Percentiles rank a stretch among this genome's conserved stretches.
Conservation (phyloP, 1,140 invertebrate genomes). For the Tribolium castaneum region DNA sequence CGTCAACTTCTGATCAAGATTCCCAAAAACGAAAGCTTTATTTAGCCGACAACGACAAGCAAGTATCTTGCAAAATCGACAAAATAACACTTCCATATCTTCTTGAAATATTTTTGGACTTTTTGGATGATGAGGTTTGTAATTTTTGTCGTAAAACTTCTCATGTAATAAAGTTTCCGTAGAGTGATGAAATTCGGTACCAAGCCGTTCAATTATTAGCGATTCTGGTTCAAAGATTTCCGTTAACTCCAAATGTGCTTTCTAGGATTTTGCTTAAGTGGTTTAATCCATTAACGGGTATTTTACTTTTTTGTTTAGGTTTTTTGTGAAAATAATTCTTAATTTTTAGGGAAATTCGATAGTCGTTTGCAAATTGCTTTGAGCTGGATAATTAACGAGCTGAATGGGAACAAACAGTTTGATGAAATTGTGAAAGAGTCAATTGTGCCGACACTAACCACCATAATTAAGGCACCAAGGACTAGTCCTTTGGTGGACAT, state of each 20-base stretch:
- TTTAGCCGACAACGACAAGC: slow-evolving; percentile 18
- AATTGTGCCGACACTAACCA: slow-evolving; percentile 72
- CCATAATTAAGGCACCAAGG: slow-evolving; percentile 69
- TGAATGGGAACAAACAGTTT: slow-evolving; percentile 2
- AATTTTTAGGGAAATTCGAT: slow-evolving; percentile 41
- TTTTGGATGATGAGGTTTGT: slow-evolving; percentile 56
- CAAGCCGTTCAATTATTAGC: slow-evolving; percentile 37
- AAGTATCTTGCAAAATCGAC: slow-evolving; percentile 11
- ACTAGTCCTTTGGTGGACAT: slow-evolving; percentile 72
- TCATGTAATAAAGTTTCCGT: slow-evolving; percentile 12
- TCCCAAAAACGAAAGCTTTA: slow-evolving; percentile 41
- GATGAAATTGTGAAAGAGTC: slow-evolving; percentile 70
- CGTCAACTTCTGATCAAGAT: neutral
- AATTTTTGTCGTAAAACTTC: slow-evolving; percentile 22
- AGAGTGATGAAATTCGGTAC: slow-evolving; percentile 48
- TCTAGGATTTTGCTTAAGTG: slow-evolving; percentile 52
- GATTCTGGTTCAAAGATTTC: slow-evolving; percentile 45
- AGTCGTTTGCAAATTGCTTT: slow-evolving; percentile 43
- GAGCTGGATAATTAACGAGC: slow-evolving; percentile 43
- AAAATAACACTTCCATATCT: slow-evolving; percentile 43
- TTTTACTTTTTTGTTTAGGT: neutral
- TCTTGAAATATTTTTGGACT: slow-evolving; percentile 53
- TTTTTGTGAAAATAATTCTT: slow-evolving; percentile 19
- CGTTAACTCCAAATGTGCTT: slow-evolving; percentile 43
- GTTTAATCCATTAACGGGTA: slow-evolving; percentile 55